These are phyloP conservation scores for Sphecodes monilicornis DNA, from an alignment of 2,888 invertebrate species.

Conservation along the genomic window DNA sequence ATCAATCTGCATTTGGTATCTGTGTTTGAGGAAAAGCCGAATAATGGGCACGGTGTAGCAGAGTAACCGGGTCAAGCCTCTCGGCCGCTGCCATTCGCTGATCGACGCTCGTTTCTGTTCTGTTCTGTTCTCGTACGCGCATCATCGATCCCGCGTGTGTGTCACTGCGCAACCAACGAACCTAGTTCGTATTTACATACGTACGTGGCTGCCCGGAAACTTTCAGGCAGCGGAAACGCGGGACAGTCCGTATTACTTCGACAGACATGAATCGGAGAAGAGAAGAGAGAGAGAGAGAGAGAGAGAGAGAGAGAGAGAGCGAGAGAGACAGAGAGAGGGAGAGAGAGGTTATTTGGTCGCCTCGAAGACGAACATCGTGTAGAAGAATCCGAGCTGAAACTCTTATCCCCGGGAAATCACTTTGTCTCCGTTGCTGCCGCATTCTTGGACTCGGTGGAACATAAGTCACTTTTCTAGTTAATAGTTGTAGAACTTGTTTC, in stretches of 20 bases:
- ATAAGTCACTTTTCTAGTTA: conserved; percentile 1
- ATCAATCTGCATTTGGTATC: conserved; percentile 47
- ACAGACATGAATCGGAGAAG: neutral
- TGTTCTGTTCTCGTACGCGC: conserved; percentile 27
- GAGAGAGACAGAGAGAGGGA: neutral
- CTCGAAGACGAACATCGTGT: neutral
- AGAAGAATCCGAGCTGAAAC: neutral
- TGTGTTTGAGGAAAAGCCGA: conserved; percentile 25
- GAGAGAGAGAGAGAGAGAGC: neutral
- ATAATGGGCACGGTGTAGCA: conserved; percentile 25
- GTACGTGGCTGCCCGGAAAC: conserved; percentile 1
- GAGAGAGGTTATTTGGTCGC: neutral
- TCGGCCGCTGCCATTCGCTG: conserved; percentile 7
- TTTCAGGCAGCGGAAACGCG: conserved; percentile 12
- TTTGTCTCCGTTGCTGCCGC: conserved; percentile 1
- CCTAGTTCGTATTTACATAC: conserved; percentile 16
- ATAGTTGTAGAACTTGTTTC: neutral
- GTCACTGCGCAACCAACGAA: conserved; percentile 38
- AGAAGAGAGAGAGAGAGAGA: too few relatives aligned
- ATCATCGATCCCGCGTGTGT: conserved; percentile 52
- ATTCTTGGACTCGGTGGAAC: neutral
- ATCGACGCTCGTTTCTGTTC: conserved; percentile 38
- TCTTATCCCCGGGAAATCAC: conserved; percentile 9
- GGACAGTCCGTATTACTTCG: neutral
- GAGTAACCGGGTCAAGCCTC: conserved; percentile 44